Conservation (phyloP, 1,140 invertebrate species). For the Ceratina japonica region DNA sequence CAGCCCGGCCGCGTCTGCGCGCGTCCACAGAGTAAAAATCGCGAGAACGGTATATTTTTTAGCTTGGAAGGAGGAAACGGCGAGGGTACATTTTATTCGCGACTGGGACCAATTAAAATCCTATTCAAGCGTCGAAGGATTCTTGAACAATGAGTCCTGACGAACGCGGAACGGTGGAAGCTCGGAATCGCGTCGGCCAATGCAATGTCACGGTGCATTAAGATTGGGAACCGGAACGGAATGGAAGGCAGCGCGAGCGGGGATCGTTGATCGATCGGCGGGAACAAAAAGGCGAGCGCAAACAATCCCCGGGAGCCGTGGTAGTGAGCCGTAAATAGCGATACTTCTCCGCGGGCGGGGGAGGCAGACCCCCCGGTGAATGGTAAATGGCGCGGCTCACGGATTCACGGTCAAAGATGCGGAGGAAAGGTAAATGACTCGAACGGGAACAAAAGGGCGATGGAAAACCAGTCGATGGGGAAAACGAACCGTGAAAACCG, state of each 20-base stretch:
- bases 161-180: neutral
- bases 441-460: slow-evolving; percentile 28
- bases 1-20: too few relatives aligned
- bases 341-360: slow-evolving; percentile 9
- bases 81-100: neutral
- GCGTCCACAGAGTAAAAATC: too few relatives aligned
- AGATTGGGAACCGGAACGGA: neutral
- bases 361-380: too few relatives aligned
- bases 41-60: too few relatives aligned
- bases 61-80: neutral
- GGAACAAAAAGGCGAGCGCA: slow-evolving; percentile 17
- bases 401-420: slow-evolving; percentile 45
- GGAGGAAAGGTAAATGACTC: slow-evolving; percentile 35
- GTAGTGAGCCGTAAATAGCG: slow-evolving; percentile 28
- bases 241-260: neutral
- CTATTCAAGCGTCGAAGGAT: too few relatives aligned
- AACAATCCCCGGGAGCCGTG: slow-evolving; percentile 2
- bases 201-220: slow-evolving; percentile 16
- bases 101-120: neutral
- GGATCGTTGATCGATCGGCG: slow-evolving; percentile 14
- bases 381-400: slow-evolving; percentile 32
- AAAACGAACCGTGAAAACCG: slow-evolving; percentile 24
- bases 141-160: neutral
- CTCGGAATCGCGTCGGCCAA: neutral
- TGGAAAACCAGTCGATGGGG: slow-evolving; percentile 34